phyloP scores from a whole-genome alignment of 2,113 vertebrate species.

The Jaculus jaculus region DNA sequence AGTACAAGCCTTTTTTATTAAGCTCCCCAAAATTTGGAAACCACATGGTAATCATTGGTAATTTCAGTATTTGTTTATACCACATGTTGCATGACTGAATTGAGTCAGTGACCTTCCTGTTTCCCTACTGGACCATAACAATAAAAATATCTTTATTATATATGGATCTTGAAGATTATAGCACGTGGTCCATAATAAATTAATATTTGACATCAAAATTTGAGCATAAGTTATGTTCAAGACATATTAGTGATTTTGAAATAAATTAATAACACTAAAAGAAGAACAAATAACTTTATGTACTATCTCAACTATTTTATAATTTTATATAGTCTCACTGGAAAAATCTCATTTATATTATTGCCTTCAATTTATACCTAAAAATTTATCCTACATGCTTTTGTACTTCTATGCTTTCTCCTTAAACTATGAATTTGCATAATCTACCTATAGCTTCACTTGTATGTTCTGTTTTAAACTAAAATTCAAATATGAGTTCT shows the following conservation, averaged over 20 bases:
- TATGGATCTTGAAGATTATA: not conserved
- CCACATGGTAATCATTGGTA: not conserved
- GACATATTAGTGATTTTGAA: not conserved
- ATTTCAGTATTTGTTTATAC: not conserved
- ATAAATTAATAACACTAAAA: not conserved
- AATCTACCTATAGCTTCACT: not conserved
- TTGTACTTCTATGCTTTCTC: not conserved
- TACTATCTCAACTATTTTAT: not conserved
- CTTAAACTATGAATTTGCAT: not conserved
- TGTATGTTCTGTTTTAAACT: not conserved
- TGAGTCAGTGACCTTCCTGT: not conserved
- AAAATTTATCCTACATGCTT: not conserved
- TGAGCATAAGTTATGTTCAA: not conserved
- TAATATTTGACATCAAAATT: not conserved
- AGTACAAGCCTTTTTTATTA: not conserved
- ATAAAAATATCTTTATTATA: not conserved
- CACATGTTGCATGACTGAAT: not conserved
- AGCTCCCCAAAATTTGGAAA: not conserved
- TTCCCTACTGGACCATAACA: not conserved
- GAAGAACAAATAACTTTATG: not conserved
- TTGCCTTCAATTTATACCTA: not conserved
- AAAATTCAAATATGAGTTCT: not conserved
- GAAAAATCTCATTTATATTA: conserved; percentile 11
- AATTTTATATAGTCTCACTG: not conserved
- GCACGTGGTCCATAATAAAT: not conserved